Conservation (phyloP, 2,113 vertebrate species). For the Stegostoma tigrinum region DNA sequence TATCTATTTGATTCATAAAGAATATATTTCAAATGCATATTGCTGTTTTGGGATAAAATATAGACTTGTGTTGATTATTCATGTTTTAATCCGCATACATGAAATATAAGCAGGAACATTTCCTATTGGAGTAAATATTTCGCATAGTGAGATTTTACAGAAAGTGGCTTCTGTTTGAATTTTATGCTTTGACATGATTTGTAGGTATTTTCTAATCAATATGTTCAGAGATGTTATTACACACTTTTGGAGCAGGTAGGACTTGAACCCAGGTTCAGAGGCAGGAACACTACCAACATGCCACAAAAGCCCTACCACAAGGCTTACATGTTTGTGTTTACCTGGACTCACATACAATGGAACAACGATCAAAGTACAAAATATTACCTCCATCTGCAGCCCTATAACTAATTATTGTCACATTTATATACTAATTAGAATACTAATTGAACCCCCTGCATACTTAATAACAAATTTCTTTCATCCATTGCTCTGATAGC, state of each 20-base stretch:
- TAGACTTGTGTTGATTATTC: background rate
- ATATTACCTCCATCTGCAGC: background rate
- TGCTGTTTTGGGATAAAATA: background rate
- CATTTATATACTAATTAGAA: background rate
- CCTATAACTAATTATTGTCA: background rate
- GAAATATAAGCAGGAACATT: background rate
- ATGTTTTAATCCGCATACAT: no score
- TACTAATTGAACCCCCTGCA: background rate
- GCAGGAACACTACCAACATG: no score
- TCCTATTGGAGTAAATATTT: background rate
- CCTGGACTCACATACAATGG: background rate
- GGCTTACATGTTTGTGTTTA: background rate
- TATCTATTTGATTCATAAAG: background rate
- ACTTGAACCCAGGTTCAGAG: no score
- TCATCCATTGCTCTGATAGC: background rate
- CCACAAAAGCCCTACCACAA: no score
- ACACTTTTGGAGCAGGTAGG: no score
- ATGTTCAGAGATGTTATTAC: no score
- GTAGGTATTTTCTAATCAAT: no score
- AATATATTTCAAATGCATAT: background rate
- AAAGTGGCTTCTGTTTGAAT: background rate
- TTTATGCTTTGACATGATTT: background rate
- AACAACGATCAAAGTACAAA: background rate
- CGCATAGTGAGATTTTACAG: background rate
- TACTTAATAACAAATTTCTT: background rate